Evolutionary conservation across 2,888 invertebrate genomes (phyloP).

Genomic region (Plagodis dolabraria): DNA sequence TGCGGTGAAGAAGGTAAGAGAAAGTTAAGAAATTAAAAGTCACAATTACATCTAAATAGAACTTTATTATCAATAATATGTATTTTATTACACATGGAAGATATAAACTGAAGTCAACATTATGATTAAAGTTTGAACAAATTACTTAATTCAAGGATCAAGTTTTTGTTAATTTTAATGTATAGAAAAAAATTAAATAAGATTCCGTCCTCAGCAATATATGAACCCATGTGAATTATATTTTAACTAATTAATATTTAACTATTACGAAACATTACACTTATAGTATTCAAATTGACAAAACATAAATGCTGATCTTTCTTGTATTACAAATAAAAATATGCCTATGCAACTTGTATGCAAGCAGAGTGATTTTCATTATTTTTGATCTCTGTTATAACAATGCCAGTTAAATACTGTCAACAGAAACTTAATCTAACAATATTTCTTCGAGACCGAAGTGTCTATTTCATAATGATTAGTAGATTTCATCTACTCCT

Average conservation of each 20-base stretch:
- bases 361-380: slow-evolving; percentile 12
- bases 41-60: slow-evolving; percentile 70
- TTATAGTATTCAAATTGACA: slow-evolving; percentile 20
- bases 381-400: slow-evolving; percentile 25
- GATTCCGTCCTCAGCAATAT: slow-evolving; percentile 72
- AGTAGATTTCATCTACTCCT: slow-evolving; percentile 78
- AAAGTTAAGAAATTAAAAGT: slow-evolving; percentile 48
- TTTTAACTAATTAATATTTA: slow-evolving; percentile 44
- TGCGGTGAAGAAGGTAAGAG: background rate
- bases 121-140: slow-evolving; percentile 48
- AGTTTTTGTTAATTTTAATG: background rate
- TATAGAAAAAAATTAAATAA: slow-evolving; percentile 56
- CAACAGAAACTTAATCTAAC: slow-evolving; percentile 65
- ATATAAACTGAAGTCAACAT: slow-evolving; percentile 62
- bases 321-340: slow-evolving; percentile 18
- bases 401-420: slow-evolving; percentile 45
- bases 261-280: slow-evolving; percentile 35
- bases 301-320: slow-evolving; percentile 37
- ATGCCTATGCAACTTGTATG: background rate
- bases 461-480: slow-evolving; percentile 45
- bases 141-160: background rate
- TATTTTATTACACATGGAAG: slow-evolving; percentile 68
- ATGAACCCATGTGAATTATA: slow-evolving; percentile 50
- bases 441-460: slow-evolving; percentile 61
- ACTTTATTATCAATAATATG: slow-evolving; percentile 67